Percentiles rank a stretch among this genome's conserved stretches.
Conservation (phyloP, 2,888 invertebrate genomes). For the Rosalia funebris region DNA sequence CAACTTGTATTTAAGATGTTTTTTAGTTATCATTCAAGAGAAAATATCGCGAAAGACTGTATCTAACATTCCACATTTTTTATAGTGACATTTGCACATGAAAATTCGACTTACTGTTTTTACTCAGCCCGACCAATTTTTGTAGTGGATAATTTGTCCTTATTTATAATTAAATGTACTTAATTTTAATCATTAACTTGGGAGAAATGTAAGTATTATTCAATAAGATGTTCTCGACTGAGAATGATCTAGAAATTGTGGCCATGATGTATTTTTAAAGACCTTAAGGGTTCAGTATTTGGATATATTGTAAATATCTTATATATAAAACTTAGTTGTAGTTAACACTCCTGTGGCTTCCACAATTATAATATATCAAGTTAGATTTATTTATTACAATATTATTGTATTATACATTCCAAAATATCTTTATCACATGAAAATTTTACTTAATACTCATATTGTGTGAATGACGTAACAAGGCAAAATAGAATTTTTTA, state of each 20-base stretch:
- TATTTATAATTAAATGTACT: constrained; percentile 39
- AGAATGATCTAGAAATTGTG: constrained; percentile 44
- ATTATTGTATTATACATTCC: constrained; percentile 55
- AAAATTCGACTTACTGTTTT: constrained; percentile 23
- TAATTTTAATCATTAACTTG: constrained; percentile 38
- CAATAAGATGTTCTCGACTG: constrained; percentile 14
- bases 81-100: constrained; percentile 15
- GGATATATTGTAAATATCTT: constrained; percentile 52
- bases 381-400: constrained; percentile 54
- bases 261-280: constrained; percentile 55
- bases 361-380: constrained; percentile 48
- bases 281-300: constrained; percentile 57
- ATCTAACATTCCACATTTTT: constrained; percentile 23
- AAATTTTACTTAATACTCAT: constrained; percentile 57
- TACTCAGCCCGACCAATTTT: constrained; percentile 21
- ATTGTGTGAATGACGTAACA: constrained; percentile 59
- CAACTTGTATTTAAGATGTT: no score
- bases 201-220: constrained; percentile 31
- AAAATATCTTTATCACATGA: constrained; percentile 54
- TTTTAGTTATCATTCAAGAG: not conserved
- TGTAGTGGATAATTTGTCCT: constrained; percentile 2
- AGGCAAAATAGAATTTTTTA: constrained; percentile 57
- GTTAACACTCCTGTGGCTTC: constrained; percentile 50
- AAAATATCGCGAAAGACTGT: constrained; percentile 24
- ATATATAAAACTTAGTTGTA: constrained; percentile 49